Conservation (phyloP, 2,888 invertebrate genomes). For the Camponotus fellah region DNA sequence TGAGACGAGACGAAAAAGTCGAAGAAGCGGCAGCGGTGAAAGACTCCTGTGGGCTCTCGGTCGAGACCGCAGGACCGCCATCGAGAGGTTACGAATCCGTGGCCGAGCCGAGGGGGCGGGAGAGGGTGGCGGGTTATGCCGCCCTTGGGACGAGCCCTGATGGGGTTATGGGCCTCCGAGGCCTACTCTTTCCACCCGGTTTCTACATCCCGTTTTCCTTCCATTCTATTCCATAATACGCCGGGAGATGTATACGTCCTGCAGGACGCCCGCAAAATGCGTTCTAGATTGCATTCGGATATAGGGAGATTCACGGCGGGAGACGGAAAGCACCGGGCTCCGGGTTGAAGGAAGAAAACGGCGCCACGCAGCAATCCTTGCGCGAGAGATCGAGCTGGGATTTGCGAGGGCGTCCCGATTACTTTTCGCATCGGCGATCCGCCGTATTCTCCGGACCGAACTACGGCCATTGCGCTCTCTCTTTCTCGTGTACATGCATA, state of each 20-base stretch:
- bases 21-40: constrained; percentile 19
- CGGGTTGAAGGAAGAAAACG: constrained; percentile 51
- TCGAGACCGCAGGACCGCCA: constrained; percentile 79
- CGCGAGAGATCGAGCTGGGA: constrained; percentile 81
- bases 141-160: constrained; percentile 86
- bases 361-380: constrained; percentile 72
- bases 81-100: constrained; percentile 70
- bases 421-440: constrained; percentile 74
- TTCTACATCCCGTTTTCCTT: constrained; percentile 83
- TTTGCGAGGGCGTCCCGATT: constrained; percentile 78
- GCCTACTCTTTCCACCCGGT: constrained; percentile 85
- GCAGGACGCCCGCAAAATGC: constrained; percentile 83
- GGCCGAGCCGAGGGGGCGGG: constrained; percentile 58
- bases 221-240: constrained; percentile 85
- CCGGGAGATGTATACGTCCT: constrained; percentile 82
- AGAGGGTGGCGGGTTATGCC: constrained; percentile 79
- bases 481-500: constrained; percentile 49
- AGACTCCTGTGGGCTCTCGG: constrained; percentile 54
- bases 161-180: constrained; percentile 89
- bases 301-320: constrained; percentile 80
- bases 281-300: constrained; percentile 84
- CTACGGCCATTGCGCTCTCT: constrained; percentile 61
- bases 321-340: constrained; percentile 37
- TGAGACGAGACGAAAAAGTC: constrained; percentile 29
- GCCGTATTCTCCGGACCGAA: constrained; percentile 65